Conservation (phyloP, 2,797 vertebrate genomes). For the Platyrinchus mystaceus region DNA sequence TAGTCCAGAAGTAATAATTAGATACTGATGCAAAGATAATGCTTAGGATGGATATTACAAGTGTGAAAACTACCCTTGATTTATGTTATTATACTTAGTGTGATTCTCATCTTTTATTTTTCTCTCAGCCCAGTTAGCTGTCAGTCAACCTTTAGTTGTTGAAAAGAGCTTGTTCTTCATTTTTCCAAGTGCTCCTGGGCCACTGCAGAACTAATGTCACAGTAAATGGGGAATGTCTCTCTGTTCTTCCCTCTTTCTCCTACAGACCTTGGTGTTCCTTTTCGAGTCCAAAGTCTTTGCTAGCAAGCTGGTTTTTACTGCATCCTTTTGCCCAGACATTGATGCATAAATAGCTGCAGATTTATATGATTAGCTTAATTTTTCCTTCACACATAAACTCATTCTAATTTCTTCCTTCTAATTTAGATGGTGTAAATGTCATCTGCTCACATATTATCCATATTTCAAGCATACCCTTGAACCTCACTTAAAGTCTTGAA, state of each 20-base stretch:
- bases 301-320: background rate
- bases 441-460: background rate
- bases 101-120: background rate
- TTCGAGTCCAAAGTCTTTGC: background rate
- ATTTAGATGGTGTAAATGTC: background rate
- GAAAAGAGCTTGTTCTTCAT: background rate
- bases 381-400: background rate
- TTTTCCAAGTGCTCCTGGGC: background rate
- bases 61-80: background rate
- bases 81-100: background rate
- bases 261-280: background rate
- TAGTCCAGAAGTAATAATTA: slow-evolving; percentile 13
- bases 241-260: background rate
- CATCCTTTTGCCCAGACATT: background rate
- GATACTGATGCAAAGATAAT: background rate
- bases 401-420: slow-evolving; percentile 22
- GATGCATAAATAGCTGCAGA: background rate
- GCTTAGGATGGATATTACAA: background rate
- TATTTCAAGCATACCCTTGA: slow-evolving; percentile 1
- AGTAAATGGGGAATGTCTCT: background rate
- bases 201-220: background rate
- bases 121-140: background rate
- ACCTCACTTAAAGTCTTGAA: background rate
- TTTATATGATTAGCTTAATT: background rate
- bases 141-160: background rate